These are phyloP conservation scores for Melanotus villosus DNA, from an alignment of 2,888 invertebrate species.

Conservation along the genomic window DNA sequence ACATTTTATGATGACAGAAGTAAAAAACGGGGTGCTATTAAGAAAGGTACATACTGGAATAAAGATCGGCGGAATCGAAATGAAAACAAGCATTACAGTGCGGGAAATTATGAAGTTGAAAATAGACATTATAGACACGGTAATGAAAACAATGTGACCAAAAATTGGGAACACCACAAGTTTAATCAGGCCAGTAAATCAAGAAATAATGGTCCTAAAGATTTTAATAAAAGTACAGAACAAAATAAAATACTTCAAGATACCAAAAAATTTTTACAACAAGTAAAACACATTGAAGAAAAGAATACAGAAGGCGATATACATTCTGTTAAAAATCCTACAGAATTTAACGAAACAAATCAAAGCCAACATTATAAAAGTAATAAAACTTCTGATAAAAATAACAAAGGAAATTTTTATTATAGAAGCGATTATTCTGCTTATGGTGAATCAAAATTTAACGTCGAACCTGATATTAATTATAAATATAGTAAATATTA, in stretches of 20 bases:
- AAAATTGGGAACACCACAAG: slow-evolving; percentile 26
- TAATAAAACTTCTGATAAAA: slow-evolving; percentile 5
- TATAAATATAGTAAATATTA: background rate
- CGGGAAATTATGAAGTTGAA: slow-evolving; percentile 12
- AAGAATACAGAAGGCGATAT: slow-evolving; percentile 5
- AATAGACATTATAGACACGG: slow-evolving; percentile 23
- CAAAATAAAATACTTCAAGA: slow-evolving; percentile 40
- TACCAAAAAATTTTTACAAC: slow-evolving; percentile 35
- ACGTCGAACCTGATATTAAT: background rate
- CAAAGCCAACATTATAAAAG: slow-evolving; percentile 15
- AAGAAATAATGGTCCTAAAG: slow-evolving; percentile 28
- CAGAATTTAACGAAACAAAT: slow-evolving; percentile 26
- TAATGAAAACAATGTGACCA: slow-evolving; percentile 15
- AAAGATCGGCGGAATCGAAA: slow-evolving; percentile 46
- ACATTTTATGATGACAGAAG: slow-evolving; percentile 27
- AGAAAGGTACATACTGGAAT: slow-evolving; percentile 38
- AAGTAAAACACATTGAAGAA: slow-evolving; percentile 25
- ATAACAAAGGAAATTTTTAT: background rate
- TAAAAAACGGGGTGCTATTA: slow-evolving; percentile 38
- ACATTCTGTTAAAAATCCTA: background rate
- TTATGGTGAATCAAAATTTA: background rate
- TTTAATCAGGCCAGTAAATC: slow-evolving; percentile 6
- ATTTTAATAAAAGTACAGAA: slow-evolving; percentile 39
- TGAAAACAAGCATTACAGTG: slow-evolving; percentile 28
- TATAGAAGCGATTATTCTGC: background rate